Evolutionary conservation across 2,888 invertebrate species (phyloP).

Genomic region (Gibbula magus): DNA sequence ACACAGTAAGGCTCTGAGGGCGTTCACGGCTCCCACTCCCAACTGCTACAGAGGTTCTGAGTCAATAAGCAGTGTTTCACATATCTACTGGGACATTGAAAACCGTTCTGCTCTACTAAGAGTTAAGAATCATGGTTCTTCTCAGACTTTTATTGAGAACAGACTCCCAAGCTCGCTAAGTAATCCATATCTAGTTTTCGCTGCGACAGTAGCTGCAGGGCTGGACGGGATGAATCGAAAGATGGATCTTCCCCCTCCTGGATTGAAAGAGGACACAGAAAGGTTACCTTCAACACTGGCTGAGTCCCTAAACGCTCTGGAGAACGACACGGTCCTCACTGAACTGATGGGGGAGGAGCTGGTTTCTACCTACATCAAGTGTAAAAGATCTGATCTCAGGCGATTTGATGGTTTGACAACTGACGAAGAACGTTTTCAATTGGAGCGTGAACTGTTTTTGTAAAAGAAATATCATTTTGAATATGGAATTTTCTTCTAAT

Average conservation of each 20-base stretch:
- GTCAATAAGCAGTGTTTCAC: slow-evolving; percentile 19
- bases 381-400: too few species aligned
- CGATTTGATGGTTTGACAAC: too few species aligned
- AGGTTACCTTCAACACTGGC: too few species aligned
- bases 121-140: slow-evolving; percentile 11
- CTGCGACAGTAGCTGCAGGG: slow-evolving; percentile 39
- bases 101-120: slow-evolving; percentile 27
- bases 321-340: too few species aligned
- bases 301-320: too few species aligned
- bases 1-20: slow-evolving; percentile 35
- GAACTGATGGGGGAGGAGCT: too few species aligned
- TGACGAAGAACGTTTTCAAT: too few species aligned
- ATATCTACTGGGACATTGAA: slow-evolving; percentile 34
- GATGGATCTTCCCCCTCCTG: slow-evolving; percentile 25
- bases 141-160: slow-evolving; percentile 36
- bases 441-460: too few species aligned
- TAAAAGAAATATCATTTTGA: too few species aligned
- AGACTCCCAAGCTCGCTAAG: slow-evolving; percentile 35
- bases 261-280: too few species aligned
- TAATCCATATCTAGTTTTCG: slow-evolving; percentile 37
- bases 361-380: too few species aligned
- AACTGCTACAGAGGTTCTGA: slow-evolving; percentile 32
- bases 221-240: slow-evolving; percentile 36
- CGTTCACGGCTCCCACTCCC: slow-evolving; percentile 35
- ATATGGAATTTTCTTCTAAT: too few species aligned